Conservation (phyloP, 2,888 invertebrate species). For the Catotricha subobsoleta region DNA sequence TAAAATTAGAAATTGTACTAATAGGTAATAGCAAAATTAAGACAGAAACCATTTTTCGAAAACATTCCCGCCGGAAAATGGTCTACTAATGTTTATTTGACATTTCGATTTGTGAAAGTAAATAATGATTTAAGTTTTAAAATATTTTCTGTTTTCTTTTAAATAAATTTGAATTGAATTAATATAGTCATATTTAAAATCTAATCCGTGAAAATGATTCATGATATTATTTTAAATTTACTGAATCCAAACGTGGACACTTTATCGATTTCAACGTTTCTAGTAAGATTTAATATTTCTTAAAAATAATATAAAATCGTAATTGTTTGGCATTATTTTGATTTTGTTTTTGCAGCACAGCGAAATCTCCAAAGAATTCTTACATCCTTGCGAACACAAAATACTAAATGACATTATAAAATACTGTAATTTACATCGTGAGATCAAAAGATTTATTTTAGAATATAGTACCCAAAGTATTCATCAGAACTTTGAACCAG, state of each 20-base stretch:
- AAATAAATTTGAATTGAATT: neutral
- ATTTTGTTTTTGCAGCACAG: slow-evolving; percentile 9
- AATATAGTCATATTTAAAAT: neutral
- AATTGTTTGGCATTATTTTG: neutral
- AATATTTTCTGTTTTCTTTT: neutral
- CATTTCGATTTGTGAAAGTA: too few relatives aligned
- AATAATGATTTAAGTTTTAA: too few relatives aligned
- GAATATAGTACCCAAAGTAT: slow-evolving; percentile 20
- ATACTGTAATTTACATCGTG: slow-evolving; percentile 43
- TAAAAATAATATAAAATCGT: neutral
- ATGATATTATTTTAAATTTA: slow-evolving; percentile 23
- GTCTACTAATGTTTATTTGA: too few relatives aligned
- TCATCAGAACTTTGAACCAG: neutral
- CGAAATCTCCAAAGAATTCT: slow-evolving; percentile 18
- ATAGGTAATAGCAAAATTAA: too few relatives aligned
- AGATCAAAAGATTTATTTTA: slow-evolving; percentile 43
- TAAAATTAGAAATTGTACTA: too few relatives aligned
- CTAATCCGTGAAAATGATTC: slow-evolving; percentile 25
- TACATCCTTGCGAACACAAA: slow-evolving; percentile 45
- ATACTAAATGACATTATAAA: slow-evolving; percentile 41
- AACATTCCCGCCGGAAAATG: too few relatives aligned
- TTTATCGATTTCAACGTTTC: slow-evolving; percentile 18
- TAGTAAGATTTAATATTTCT: too few relatives aligned
- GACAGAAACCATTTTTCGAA: too few relatives aligned
- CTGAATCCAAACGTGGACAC: slow-evolving; percentile 18